These are phyloP conservation scores for Somateria mollissima DNA, from an alignment of 2,797 vertebrate species.

Conservation along the genomic window DNA sequence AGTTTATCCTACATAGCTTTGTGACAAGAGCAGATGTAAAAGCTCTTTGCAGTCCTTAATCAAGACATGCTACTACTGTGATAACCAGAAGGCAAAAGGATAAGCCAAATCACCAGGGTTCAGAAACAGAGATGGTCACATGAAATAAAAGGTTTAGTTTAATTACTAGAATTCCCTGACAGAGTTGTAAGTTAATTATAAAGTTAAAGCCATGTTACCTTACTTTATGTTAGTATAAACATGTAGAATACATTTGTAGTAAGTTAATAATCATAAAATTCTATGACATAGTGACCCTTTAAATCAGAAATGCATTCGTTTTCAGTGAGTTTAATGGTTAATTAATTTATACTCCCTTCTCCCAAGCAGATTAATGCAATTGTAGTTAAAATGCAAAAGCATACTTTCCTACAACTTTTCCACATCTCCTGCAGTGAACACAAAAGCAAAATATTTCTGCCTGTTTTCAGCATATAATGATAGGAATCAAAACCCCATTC, in stretches of 20 bases:
- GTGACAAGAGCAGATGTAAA: constrained; percentile 44
- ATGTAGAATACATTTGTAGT: neutral
- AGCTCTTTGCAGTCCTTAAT: constrained; percentile 45
- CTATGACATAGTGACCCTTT: neutral
- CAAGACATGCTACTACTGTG: constrained; percentile 31
- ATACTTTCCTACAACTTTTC: neutral
- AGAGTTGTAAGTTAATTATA: constrained; percentile 16
- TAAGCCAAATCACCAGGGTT: constrained; percentile 12
- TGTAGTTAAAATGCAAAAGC: neutral
- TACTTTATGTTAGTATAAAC: neutral
- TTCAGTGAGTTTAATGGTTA: neutral
- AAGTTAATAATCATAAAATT: neutral
- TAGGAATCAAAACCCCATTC: neutral
- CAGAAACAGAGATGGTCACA: constrained; percentile 7
- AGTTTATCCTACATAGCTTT: constrained; percentile 17
- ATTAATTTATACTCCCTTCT: neutral
- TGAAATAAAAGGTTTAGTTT: constrained; percentile 38
- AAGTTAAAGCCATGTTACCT: neutral
- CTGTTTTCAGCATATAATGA: neutral
- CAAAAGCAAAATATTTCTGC: neutral
- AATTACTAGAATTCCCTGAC: constrained; percentile 7
- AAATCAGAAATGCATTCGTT: constrained; percentile 4
- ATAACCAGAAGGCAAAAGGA: constrained; percentile 43
- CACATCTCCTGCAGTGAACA: neutral
- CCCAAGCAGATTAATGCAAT: neutral